Evolutionary conservation across 2,113 vertebrate species (phyloP), one percentile per base, ranked within the genome.

Genomic region (Clarias macrocephalus): DNA sequence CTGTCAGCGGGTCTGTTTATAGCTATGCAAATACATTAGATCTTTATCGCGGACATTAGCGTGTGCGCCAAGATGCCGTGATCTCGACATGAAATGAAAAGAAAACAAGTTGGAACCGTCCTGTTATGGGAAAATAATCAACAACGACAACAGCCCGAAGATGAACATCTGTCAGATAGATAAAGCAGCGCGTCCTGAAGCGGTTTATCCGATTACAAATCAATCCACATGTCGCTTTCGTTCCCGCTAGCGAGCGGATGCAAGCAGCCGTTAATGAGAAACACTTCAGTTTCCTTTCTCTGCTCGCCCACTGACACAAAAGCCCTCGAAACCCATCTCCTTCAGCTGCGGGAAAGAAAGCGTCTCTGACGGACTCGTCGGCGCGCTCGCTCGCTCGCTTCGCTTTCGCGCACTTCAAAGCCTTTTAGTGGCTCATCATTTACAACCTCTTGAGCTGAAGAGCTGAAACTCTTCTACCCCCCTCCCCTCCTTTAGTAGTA

Each of bases 341-440:
- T 56, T 80, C 79, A 59, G 57, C 19, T 60, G 30, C 30, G 3
- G 25, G 30, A 80, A 52, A 25, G 23, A 48, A 13, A n/a, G 13
- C 48, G 28, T 15, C 52, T 52, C 54, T 0, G 15, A 18, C 6
- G 16, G 18, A 33, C 56, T 3, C 30, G 66, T 42, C 59, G 62
- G 57, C 89, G 57, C 56, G 84, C 65, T 52, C 56, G 57, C 19
- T 59, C 62, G 59, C n/a, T n/a, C n/a, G n/a, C n/a, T n/a, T n/a
- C n/a, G n/a, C 86, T 83, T 72, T 88, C 89, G 79, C 87, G 77
- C 83, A 91, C 86, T 86, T 91, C 84, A 91, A 84, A 93, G 86
- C 28, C 18, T 75, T 19, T 28, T 87, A 87, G 89, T 89, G 70
- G 90, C 73, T 88, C 79, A 82, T 91, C 70, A 92, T 93, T 92